These are phyloP conservation scores for Pandion haliaetus DNA, from an alignment of 2,113 vertebrate genomes.

Conservation along the genomic window DNA sequence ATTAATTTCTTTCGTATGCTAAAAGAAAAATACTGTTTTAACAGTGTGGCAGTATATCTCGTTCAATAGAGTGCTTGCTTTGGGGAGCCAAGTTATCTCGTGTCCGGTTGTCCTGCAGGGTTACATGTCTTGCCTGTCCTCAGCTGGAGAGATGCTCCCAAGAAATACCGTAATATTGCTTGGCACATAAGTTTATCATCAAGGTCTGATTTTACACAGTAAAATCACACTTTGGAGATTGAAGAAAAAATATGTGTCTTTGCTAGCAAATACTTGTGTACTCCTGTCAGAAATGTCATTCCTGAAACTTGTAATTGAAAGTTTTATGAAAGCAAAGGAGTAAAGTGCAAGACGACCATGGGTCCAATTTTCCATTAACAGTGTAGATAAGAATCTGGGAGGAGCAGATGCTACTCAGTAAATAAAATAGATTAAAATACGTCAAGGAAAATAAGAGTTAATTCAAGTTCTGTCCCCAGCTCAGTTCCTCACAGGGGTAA, in stretches of 20 bases:
- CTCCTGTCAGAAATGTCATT: neutral
- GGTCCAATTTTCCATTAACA: neutral
- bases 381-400: neutral
- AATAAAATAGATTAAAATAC: neutral
- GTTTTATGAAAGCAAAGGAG: neutral
- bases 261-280: neutral
- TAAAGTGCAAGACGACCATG: neutral
- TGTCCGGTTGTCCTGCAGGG: neutral
- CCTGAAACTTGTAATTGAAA: neutral
- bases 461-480: neutral
- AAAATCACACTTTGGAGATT: neutral
- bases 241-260: neutral
- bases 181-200: neutral
- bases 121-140: neutral
- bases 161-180: neutral
- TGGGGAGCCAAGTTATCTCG: neutral
- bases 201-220: neutral
- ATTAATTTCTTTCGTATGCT: neutral
- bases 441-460: neutral
- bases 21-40: neutral
- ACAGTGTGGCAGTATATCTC: neutral
- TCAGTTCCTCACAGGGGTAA: neutral
- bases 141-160: neutral
- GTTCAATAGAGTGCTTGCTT: neutral
- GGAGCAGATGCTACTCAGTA: neutral